Percentiles rank a stretch among this genome's conserved stretches.
phyloP scores from a whole-genome alignment of 1,140 invertebrate species.

The Copidosoma floridanum region DNA sequence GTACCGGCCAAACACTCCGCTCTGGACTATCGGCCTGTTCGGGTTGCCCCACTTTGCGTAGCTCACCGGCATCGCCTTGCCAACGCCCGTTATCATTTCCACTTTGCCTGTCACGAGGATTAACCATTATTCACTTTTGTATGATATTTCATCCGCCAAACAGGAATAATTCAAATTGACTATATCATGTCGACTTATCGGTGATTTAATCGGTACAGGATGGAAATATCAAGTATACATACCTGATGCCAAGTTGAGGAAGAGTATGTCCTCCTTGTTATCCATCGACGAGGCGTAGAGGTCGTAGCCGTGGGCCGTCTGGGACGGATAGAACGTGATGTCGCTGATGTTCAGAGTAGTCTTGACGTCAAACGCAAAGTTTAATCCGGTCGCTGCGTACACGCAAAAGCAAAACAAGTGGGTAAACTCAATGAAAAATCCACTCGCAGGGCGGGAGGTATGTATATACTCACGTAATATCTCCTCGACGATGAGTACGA shows the following conservation, averaged over 20 bases:
- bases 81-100: slow-evolving; percentile 76
- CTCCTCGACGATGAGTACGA: slow-evolving; percentile 72
- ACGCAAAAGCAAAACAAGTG: neutral
- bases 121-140: too few relatives aligned
- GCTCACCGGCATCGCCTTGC: slow-evolving; percentile 61
- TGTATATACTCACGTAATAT: slow-evolving; percentile 59
- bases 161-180: too few relatives aligned
- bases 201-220: too few relatives aligned
- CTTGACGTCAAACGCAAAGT: slow-evolving; percentile 76
- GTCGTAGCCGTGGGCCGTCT: slow-evolving; percentile 74
- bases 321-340: slow-evolving; percentile 75
- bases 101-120: slow-evolving; percentile 72
- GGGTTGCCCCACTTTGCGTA: slow-evolving; percentile 68
- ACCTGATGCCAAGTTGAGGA: slow-evolving; percentile 73
- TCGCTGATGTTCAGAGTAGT: slow-evolving; percentile 76
- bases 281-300: slow-evolving; percentile 72
- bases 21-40: slow-evolving; percentile 68
- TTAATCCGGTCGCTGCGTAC: slow-evolving; percentile 62
- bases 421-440: too few relatives aligned
- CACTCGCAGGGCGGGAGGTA: too few relatives aligned
- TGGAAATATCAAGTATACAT: too few relatives aligned
- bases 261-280: slow-evolving; percentile 71
- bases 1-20: slow-evolving; percentile 73
- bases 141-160: too few relatives aligned
- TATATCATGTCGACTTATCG: too few relatives aligned